phyloP scores from a whole-genome alignment of 2,797 vertebrate species.

The Rhincodon typus region DNA sequence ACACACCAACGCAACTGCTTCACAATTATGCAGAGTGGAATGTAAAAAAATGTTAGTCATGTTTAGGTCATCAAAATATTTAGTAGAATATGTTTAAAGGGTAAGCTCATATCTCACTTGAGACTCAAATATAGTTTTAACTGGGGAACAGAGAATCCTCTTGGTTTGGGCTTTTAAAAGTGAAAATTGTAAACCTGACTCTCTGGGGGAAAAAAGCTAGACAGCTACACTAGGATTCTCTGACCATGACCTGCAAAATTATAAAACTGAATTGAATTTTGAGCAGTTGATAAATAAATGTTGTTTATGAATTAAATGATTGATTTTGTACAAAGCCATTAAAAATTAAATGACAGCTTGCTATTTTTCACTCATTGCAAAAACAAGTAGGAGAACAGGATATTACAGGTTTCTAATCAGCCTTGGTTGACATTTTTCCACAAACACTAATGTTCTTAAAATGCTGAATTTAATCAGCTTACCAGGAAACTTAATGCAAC shows the following conservation, averaged over 20 bases:
- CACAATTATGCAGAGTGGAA: not conserved
- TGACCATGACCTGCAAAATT: not conserved
- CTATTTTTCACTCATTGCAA: too few species aligned
- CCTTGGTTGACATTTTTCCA: not conserved
- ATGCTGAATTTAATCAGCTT: not conserved
- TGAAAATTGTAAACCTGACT: not conserved
- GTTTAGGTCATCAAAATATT: not conserved
- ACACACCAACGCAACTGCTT: not conserved
- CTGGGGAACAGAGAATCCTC: not conserved
- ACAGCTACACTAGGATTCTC: not conserved
- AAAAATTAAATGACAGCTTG: not conserved
- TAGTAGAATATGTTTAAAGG: not conserved
- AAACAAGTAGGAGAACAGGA: not conserved
- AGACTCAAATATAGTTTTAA: not conserved
- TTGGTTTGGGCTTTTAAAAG: not conserved
- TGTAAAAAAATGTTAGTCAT: not conserved
- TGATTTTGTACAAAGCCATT: not conserved
- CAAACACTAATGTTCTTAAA: not conserved
- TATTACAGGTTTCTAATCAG: not conserved
- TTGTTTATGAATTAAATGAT: not conserved
- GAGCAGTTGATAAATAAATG: not conserved
- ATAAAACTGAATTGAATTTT: not conserved
- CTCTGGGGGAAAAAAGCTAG: not conserved
- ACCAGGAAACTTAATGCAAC: not conserved
- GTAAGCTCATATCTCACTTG: not conserved